Conservation (phyloP, 1,140 invertebrate species). For the Pomacea maculata region DNA sequence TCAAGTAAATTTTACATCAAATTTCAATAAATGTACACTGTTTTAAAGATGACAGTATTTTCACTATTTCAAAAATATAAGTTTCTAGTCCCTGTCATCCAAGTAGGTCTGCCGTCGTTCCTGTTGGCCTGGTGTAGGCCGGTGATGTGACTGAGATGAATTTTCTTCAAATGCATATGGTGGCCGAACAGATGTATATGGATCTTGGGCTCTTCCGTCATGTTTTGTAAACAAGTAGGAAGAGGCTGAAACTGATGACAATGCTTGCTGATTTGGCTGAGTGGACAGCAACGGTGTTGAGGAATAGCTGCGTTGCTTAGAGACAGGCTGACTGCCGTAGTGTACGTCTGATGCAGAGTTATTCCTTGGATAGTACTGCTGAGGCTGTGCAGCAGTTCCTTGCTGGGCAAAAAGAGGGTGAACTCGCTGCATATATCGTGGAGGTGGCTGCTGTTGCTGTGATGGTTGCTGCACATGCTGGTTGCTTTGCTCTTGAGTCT, state of each 20-base stretch:
- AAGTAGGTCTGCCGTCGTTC: conserved; percentile 32
- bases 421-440: conserved; percentile 5
- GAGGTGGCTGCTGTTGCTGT: conserved; percentile 7
- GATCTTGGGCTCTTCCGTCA: no score
- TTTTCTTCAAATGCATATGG: conserved; percentile 1
- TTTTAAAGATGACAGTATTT: no score
- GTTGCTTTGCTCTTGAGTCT: not conserved
- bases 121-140: not conserved
- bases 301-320: no score
- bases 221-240: no score
- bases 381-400: not conserved
- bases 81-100: conserved; percentile 25
- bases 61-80: no score
- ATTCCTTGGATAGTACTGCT: not conserved
- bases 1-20: no score
- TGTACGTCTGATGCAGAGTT: no score
- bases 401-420: conserved; percentile 15
- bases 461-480: not conserved
- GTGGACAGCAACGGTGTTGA: no score
- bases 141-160: not conserved
- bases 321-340: no score
- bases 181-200: not conserved
- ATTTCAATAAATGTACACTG: no score
- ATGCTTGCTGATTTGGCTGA: no score
- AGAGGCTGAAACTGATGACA: no score